Percentiles rank a stretch among this genome's conserved stretches.
phyloP scores from a whole-genome alignment of 1,140 invertebrate species.

The Acromyrmex heyeri region DNA sequence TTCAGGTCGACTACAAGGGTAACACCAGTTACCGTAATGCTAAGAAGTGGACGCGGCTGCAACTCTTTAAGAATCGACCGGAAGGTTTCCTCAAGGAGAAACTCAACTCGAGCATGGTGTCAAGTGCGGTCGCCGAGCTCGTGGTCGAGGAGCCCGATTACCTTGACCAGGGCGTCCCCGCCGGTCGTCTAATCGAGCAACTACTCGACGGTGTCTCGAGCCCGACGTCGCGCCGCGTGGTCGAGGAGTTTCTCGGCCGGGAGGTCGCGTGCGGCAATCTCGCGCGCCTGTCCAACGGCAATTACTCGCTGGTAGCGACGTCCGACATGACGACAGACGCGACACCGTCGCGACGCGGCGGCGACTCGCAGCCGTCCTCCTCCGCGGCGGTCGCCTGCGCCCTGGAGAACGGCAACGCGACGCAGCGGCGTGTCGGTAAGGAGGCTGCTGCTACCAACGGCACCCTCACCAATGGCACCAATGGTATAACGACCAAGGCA shows the following conservation, averaged over 20 bases:
- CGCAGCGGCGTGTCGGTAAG: constrained; percentile 54
- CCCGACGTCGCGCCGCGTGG: constrained; percentile 89
- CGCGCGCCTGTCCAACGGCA: constrained; percentile 89
- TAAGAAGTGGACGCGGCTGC: constrained; percentile 89
- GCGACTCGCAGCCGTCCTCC: constrained; percentile 70
- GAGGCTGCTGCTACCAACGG: constrained; percentile 64
- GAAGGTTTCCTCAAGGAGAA: constrained; percentile 84
- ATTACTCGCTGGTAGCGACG: constrained; percentile 89
- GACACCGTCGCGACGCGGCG: constrained; percentile 66
- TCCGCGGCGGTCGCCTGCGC: constrained; percentile 80
- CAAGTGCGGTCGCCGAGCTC: constrained; percentile 90
- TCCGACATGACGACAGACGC: constrained; percentile 81
- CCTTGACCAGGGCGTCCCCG: constrained; percentile 90
- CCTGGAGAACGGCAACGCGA: constrained; percentile 72
- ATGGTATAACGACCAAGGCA: constrained; percentile 25
- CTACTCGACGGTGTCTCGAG: constrained; percentile 89
- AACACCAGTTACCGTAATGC: constrained; percentile 94
- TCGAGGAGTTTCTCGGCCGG: constrained; percentile 89
- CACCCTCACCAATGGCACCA: constrained; percentile 57
- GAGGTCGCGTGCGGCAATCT: constrained; percentile 90
- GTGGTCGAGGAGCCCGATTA: constrained; percentile 91
- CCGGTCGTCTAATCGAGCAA: constrained; percentile 89
- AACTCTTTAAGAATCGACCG: constrained; percentile 86
- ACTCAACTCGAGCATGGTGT: constrained; percentile 87
- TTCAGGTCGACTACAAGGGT: constrained; percentile 95